These are phyloP conservation scores for Teleogryllus oceanicus DNA, from an alignment of 2,888 invertebrate species.

Conservation along the genomic window DNA sequence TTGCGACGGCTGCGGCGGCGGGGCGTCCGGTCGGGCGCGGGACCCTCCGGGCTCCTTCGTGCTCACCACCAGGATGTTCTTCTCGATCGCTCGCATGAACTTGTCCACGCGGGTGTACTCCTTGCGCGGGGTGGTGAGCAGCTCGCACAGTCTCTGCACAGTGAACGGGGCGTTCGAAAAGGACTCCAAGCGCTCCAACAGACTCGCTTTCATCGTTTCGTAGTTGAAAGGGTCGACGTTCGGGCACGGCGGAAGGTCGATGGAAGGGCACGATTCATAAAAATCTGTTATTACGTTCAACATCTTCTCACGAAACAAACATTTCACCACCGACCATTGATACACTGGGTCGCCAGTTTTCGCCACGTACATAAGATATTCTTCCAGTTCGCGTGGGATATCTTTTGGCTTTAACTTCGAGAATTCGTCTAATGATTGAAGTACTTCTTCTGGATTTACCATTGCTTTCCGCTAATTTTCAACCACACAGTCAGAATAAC, in stretches of 20 bases:
- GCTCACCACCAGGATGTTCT: slow-evolving; percentile 82
- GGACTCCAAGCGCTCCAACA: slow-evolving; percentile 75
- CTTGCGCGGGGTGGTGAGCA: slow-evolving; percentile 83
- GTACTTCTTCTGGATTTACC: slow-evolving; percentile 83
- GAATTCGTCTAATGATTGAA: slow-evolving; percentile 79
- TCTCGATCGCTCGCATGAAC: slow-evolving; percentile 94
- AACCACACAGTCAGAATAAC: slow-evolving; percentile 12
- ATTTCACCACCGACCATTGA: slow-evolving; percentile 84
- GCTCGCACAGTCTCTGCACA: slow-evolving; percentile 91
- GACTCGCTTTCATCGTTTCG: slow-evolving; percentile 79
- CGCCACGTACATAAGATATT: slow-evolving; percentile 84
- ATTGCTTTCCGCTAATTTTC: slow-evolving; percentile 47
- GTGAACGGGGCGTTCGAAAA: slow-evolving; percentile 93
- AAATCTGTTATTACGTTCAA: slow-evolving; percentile 83
- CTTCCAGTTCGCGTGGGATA: slow-evolving; percentile 84
- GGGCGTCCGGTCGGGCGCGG: slow-evolving; percentile 29
- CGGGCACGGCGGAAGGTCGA: slow-evolving; percentile 80
- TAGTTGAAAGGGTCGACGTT: slow-evolving; percentile 90
- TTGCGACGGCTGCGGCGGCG: slow-evolving; percentile 4
- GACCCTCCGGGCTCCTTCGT: slow-evolving; percentile 51
- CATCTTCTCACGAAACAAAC: slow-evolving; percentile 83
- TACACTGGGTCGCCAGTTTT: slow-evolving; percentile 92
- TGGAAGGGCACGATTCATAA: slow-evolving; percentile 69
- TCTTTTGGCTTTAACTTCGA: slow-evolving; percentile 73
- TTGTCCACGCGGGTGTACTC: slow-evolving; percentile 96